A percentile compares a stretch with the other conserved stretches of the same genome.
phyloP scores from a whole-genome alignment of 2,797 vertebrate genomes.

The Chrosomus eos region DNA sequence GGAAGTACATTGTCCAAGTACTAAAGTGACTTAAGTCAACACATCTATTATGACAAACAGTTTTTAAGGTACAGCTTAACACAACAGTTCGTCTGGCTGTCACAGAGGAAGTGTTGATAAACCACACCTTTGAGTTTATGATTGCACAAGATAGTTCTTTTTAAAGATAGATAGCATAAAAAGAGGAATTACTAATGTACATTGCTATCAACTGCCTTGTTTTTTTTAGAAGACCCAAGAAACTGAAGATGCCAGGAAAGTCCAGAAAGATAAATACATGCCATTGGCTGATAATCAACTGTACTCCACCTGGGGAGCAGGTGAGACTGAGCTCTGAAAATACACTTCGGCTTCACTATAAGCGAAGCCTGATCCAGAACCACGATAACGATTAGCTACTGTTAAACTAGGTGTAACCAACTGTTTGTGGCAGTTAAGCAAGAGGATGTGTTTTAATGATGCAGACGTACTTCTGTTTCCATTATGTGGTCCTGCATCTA shows the following conservation, averaged over 20 bases:
- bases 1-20: neutral
- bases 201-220: conserved; percentile 66
- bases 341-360: too few relatives aligned
- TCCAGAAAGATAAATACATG: conserved; percentile 59
- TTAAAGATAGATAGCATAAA: conserved; percentile 60
- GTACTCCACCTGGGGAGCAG: conserved; percentile 82
- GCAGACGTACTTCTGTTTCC: neutral
- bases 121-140: conserved; percentile 59
- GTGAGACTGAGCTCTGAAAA: conserved; percentile 65
- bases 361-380: neutral
- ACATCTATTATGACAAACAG: neutral
- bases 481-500: neutral
- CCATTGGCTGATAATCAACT: conserved; percentile 86
- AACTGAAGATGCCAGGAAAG: conserved; percentile 61
- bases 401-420: neutral
- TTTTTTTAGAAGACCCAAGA: conserved; percentile 69
- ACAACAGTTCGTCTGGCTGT: conserved; percentile 23
- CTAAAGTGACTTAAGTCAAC: neutral
- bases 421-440: conserved; percentile 26
- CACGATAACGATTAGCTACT: neutral
- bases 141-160: conserved; percentile 63
- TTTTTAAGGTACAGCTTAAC: neutral
- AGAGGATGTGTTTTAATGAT: conserved; percentile 4
- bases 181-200: conserved; percentile 67
- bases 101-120: conserved; percentile 64